Evolutionary conservation across 2,113 vertebrate species (phyloP).

Genomic region (Epinephelus moara): DNA sequence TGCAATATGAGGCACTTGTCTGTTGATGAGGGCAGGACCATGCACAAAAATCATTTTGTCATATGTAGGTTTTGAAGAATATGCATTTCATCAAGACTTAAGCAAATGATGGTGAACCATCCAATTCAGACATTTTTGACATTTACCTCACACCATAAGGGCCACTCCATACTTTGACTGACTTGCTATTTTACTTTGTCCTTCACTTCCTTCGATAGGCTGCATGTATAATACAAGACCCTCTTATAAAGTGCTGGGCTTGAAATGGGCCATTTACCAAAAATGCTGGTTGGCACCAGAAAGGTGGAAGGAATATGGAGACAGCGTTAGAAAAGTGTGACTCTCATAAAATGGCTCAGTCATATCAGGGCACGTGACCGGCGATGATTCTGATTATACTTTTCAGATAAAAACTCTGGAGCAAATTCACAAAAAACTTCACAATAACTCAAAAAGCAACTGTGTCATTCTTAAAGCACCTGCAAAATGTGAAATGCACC

Average conservation of each 20-base stretch:
- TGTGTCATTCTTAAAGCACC: too few relatives aligned
- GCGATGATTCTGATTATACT: neutral
- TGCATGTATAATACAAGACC: slow-evolving; percentile 21
- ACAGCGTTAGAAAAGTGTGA: slow-evolving; percentile 21
- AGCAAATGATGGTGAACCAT: neutral
- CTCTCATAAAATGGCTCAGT: slow-evolving; percentile 11
- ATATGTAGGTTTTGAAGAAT: neutral
- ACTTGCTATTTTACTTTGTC: slow-evolving; percentile 8
- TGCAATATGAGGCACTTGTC: slow-evolving; percentile 78
- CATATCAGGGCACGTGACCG: neutral
- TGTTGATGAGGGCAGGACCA: slow-evolving; percentile 42
- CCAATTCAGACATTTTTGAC: slow-evolving; percentile 7
- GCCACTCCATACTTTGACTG: neutral
- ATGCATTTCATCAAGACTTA: slow-evolving; percentile 3
- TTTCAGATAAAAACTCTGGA: slow-evolving; percentile 21
- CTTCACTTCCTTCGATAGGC: neutral
- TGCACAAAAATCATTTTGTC: slow-evolving; percentile 8
- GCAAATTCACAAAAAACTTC: too few relatives aligned
- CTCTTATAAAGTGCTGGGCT: slow-evolving; percentile 66
- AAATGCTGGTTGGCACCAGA: slow-evolving; percentile 25
- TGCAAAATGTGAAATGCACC: too few relatives aligned
- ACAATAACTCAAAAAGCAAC: too few relatives aligned
- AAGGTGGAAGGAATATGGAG: slow-evolving; percentile 13
- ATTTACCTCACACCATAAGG: slow-evolving; percentile 5
- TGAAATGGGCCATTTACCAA: slow-evolving; percentile 37